Evolutionary conservation across 2,113 vertebrate genomes (phyloP), one percentile per base, ranked within the genome.

Genomic region (Trematocara variabile): DNA sequence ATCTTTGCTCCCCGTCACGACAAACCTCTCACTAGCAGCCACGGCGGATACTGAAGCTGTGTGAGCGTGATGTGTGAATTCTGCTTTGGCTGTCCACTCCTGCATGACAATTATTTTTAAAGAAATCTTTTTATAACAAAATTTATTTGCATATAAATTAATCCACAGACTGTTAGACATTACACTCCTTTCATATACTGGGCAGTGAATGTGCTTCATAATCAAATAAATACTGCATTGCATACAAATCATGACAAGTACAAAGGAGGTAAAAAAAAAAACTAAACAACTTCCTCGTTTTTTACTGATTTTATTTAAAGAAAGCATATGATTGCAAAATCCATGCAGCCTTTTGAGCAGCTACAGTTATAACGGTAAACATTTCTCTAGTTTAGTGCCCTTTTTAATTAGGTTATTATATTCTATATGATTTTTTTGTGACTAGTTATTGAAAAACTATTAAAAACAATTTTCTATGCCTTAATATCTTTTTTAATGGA

Each of bases 21-120:
- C 97, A 2, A 97, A 99, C 87, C 96, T 97, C 88, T 97, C 96
- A 39, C 96, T 98, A 54, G 97, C 95, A 1, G 99, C 97, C 54
- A 98, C 95, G 0, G 95, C 95, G 0, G 98, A 97, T 82, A 99
- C 84, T 0, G 97, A 98, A 13, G 98, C 98, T 1, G 96, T 96
- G 93, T 99, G 99, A 16, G 97, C 97, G 33, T 99, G 98, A 85
- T 99, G 97, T 3, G 98, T 99, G 89, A 99, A 99, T 92, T 98
- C 94, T 3, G 97, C 92, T 39, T 88, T 82, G 1, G 96, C 48
- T 1, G 93, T 94, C 98, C 98, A 99, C 84, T 96, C 92, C 98
- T 98, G 93, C 22, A 86, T 1, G 14, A 80, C n/a, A 30, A 30
- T 18, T 73, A 2, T 16, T 34, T 18, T 33, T 48, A 33, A 25